A percentile compares a stretch with the other conserved stretches of the same genome.
phyloP scores from a whole-genome alignment of 2,113 vertebrate species.

The Microcebus ravelobensis region DNA sequence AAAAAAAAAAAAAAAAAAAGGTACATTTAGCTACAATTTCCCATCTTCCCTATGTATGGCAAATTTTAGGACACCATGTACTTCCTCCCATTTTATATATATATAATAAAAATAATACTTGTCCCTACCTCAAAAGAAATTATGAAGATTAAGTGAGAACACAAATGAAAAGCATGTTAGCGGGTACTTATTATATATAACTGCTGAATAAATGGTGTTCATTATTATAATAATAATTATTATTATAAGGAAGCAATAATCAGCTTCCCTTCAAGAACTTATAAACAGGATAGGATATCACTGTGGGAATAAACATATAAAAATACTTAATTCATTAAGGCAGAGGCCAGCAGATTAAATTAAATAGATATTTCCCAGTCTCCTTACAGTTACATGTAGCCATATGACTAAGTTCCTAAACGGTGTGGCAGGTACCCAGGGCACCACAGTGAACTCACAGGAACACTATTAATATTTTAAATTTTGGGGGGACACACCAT shows the following conservation, averaged over 20 bases:
- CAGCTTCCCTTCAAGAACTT: background rate
- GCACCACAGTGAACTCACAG: background rate
- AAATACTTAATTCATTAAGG: background rate
- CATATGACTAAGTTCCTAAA: background rate
- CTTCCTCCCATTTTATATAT: background rate
- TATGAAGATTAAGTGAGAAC: background rate
- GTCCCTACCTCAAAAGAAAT: background rate
- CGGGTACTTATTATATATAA: background rate
- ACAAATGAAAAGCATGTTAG: background rate
- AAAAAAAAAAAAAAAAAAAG: too few relatives aligned
- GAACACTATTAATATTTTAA: background rate
- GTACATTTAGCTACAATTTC: too few relatives aligned
- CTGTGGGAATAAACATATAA: background rate
- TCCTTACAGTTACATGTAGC: background rate
- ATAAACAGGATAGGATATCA: background rate
- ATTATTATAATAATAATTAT: background rate
- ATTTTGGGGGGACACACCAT: background rate
- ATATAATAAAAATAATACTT: background rate
- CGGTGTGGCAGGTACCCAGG: background rate
- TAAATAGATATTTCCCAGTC: background rate
- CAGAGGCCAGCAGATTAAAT: background rate
- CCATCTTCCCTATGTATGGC: too few relatives aligned
- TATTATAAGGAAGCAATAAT: background rate
- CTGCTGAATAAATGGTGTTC: background rate
- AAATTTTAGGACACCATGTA: background rate